Conservation (phyloP, 1,140 invertebrate genomes). For the Eupeodes corollae region DNA sequence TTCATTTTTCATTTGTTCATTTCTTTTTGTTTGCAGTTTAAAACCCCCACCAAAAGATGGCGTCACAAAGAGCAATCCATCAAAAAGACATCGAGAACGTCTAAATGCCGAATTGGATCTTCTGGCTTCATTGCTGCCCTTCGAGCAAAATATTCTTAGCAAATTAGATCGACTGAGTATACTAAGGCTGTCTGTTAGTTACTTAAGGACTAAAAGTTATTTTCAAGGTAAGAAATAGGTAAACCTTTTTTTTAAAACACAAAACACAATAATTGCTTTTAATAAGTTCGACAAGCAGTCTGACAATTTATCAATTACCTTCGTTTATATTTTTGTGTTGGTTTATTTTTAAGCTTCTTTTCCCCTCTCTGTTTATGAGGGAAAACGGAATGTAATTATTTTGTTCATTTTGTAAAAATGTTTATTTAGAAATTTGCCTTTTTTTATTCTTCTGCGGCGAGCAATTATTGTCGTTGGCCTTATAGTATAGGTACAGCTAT, state of each 20-base stretch:
- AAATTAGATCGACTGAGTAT: slow-evolving; percentile 97
- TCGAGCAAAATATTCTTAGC: slow-evolving; percentile 95
- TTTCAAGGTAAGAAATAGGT: slow-evolving; percentile 83
- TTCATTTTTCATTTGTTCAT: neutral
- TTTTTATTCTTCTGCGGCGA: too few species aligned
- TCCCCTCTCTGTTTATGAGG: too few species aligned
- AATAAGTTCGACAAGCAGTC: neutral
- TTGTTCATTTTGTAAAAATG: too few species aligned
- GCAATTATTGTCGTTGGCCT: too few species aligned
- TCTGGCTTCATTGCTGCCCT: slow-evolving; percentile 91
- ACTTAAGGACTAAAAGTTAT: slow-evolving; percentile 96
- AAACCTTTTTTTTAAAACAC: neutral
- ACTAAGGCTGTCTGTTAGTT: slow-evolving; percentile 91
- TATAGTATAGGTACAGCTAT: too few species aligned
- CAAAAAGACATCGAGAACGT: slow-evolving; percentile 92
- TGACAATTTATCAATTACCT: too few species aligned
- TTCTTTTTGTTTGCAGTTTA: slow-evolving; percentile 55
- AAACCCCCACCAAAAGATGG: slow-evolving; percentile 92
- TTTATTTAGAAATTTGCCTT: too few species aligned
- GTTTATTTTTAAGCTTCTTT: too few species aligned
- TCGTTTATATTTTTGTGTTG: too few species aligned
- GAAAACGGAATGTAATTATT: too few species aligned
- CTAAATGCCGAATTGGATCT: slow-evolving; percentile 97
- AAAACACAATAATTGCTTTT: slow-evolving; percentile 7
- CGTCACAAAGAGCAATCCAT: slow-evolving; percentile 97